A percentile compares a stretch with the other conserved stretches of the same genome.
These are phyloP conservation scores for Microplitis demolitor DNA, from an alignment of 1,140 invertebrate genomes.

Conservation along the genomic window DNA sequence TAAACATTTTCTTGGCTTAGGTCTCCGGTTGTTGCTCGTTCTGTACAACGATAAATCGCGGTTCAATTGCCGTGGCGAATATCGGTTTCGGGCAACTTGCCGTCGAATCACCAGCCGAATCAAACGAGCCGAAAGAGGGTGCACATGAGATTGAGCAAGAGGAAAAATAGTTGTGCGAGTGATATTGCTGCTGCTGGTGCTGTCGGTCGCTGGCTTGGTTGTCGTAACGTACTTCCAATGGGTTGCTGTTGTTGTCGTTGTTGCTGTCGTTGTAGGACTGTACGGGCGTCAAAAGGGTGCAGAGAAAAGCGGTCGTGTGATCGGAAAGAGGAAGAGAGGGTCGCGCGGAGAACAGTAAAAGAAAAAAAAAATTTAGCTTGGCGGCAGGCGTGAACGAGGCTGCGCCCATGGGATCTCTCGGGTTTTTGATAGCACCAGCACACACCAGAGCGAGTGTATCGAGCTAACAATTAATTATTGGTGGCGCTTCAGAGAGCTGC, in stretches of 20 bases:
- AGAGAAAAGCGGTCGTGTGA: neutral
- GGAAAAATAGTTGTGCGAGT: neutral
- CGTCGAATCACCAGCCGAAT: conserved; percentile 18
- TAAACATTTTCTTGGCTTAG: conserved; percentile 7
- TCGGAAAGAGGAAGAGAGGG: neutral
- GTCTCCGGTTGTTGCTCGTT: neutral
- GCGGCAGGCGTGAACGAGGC: conserved; percentile 3
- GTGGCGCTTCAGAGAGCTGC: conserved; percentile 42
- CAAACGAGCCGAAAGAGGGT: conserved; percentile 24
- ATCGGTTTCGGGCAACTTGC: conserved; percentile 23
- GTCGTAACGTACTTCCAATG: no score
- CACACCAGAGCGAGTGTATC: conserved; percentile 38
- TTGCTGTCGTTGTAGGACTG: neutral
- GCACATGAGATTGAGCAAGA: neutral
- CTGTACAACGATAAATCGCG: conserved; percentile 19
- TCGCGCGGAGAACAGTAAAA: neutral
- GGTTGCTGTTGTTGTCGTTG: no score
- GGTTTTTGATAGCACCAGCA: conserved; percentile 47
- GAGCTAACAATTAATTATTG: conserved; percentile 60
- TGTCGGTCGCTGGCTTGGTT: no score
- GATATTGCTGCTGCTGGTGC: neutral
- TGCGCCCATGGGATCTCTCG: conserved; percentile 27
- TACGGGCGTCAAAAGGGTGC: neutral
- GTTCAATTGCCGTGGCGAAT: conserved; percentile 20
- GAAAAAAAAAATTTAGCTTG: neutral